Evolutionary conservation across 2,113 vertebrate species (phyloP).

Genomic region (Etheostoma spectabile): DNA sequence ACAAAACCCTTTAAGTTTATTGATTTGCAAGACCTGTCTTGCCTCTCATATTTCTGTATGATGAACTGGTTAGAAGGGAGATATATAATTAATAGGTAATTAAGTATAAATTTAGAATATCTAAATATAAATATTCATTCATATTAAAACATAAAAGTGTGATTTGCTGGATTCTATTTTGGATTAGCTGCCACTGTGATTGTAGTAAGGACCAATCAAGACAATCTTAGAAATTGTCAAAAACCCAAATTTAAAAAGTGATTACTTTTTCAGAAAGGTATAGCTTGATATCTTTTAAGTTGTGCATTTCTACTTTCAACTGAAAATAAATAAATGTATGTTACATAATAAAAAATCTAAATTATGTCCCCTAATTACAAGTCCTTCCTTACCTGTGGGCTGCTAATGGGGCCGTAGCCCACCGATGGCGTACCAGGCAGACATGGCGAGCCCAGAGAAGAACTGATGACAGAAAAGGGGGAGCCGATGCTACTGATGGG

Average conservation of each 20-base stretch:
- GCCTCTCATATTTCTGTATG: not conserved
- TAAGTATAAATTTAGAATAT: too few species aligned
- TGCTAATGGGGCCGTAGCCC: constrained; percentile 93
- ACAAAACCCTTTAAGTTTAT: not conserved
- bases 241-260: not conserved
- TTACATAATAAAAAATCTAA: not conserved
- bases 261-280: not conserved
- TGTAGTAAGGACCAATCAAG: not conserved
- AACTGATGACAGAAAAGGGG: constrained; percentile 93
- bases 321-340: not conserved
- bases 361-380: not conserved
- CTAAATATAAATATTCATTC: too few species aligned
- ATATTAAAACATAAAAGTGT: too few species aligned
- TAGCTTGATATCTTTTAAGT: not conserved
- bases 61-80: too few species aligned
- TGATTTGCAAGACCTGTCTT: not conserved
- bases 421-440: constrained; percentile 91
- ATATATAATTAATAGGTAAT: too few species aligned
- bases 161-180: too few species aligned
- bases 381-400: constrained; percentile 86
- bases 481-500: constrained; percentile 90
- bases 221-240: not conserved
- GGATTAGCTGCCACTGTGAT: not conserved
- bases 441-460: constrained; percentile 92
- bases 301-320: not conserved